phyloP scores from a whole-genome alignment of 2,888 invertebrate species.

The Acanthosepion esculentum region DNA sequence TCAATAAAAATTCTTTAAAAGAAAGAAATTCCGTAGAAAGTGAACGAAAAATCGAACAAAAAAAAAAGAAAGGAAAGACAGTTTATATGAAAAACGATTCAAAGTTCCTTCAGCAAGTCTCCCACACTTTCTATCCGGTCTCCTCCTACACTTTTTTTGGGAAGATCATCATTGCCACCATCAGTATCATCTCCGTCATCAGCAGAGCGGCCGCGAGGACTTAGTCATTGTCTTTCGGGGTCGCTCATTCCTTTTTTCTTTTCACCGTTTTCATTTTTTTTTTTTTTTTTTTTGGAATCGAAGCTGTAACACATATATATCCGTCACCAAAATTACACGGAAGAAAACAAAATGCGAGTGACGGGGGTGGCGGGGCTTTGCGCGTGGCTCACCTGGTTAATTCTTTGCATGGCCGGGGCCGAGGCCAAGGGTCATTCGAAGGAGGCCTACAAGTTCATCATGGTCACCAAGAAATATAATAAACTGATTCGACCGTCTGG shows the following conservation, averaged over 20 bases:
- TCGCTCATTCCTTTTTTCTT: background rate
- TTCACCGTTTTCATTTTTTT: background rate
- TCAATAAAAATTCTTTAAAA: background rate
- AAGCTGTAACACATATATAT: background rate
- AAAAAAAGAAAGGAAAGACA: background rate
- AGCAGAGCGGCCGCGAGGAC: background rate
- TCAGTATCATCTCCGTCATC: background rate
- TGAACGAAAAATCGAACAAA: background rate
- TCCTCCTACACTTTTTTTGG: slow-evolving; percentile 50
- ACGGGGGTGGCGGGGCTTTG: slow-evolving; percentile 3
- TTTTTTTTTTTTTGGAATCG: background rate
- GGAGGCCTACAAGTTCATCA: slow-evolving; percentile 93
- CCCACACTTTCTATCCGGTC: background rate
- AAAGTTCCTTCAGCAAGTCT: background rate
- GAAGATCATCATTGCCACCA: slow-evolving; percentile 53
- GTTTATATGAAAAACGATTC: background rate
- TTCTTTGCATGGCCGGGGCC: background rate
- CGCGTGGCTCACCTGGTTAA: background rate
- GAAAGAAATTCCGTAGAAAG: too few species aligned
- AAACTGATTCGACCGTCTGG: slow-evolving; percentile 93
- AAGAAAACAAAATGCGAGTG: background rate
- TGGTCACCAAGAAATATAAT: slow-evolving; percentile 90
- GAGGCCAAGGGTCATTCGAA: slow-evolving; percentile 77
- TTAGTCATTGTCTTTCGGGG: background rate
- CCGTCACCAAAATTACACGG: background rate